Base-by-base conservation (phyloP, 1,140 invertebrate genomes). In the Planococcus citri region DNA sequence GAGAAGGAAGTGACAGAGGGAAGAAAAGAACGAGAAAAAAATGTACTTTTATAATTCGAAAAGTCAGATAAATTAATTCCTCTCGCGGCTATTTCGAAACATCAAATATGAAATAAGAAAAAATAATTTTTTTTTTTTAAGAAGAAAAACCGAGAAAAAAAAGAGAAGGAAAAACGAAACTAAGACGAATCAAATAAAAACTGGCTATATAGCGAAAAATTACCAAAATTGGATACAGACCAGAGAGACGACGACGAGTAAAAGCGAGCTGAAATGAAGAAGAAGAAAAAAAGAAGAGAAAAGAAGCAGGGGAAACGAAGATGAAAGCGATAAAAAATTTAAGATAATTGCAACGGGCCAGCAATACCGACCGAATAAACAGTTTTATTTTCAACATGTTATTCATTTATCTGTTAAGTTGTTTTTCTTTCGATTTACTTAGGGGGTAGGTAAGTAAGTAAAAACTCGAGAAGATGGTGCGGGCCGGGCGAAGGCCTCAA, bases 61-160 rank as follows among this genome's bases (percentile, higher is more conserved):
- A 51, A 51, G 41, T 51, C 41, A 51, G 41, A 51, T 51, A 51
- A 51, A 51, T 51, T 51, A 51, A 51, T 51, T 51, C 41, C 41
- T 51, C n/a, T 51, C 41, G 41, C 41, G 41, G 41, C 41, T 51
- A 51, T 51, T 51, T 20, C 17, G 33, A 33, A 33, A 51, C 41
- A 51, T 51, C n/a, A n/a, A n/a, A n/a, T n/a, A n/a, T n/a, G n/a
- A n/a, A n/a, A n/a, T n/a, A n/a, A 17, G n/a, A 51, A 20, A 51
- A 33, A 33, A 33, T 33, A 12, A n/a, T n/a, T n/a, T n/a, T n/a
- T n/a, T n/a, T n/a, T n/a, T n/a, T n/a, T 33, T 6, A 12, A 33
- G 29, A 33, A 33, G 29, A 12, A 33, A 33, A 33, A 6, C n/a
- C n/a, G 3, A 33, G 12, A 33, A 33, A 33, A 12, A 33, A 33